Evolutionary conservation across 2,888 invertebrate species (phyloP), one percentile per base, ranked within the genome.

Genomic region (Hyalella azteca): DNA sequence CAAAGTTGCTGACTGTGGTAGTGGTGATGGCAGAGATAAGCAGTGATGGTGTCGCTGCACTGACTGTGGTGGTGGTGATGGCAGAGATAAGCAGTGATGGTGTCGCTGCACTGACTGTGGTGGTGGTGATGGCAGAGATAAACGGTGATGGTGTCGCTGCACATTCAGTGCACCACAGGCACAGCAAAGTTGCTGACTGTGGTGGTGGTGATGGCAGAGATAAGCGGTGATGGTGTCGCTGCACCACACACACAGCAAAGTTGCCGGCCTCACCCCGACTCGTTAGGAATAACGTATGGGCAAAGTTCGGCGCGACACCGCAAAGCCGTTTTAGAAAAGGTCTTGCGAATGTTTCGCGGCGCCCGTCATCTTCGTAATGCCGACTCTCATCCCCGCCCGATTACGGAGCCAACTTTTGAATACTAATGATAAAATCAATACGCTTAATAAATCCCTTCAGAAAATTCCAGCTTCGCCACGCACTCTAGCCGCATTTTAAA

Each of bases 341-440:
- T 66, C 66, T 66, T 29, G 66, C 66, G 19, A 66, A 66, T 66
- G 66, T 66, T 66, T 66, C 36, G 66, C 32, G 66, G 66, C 39
- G 22, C 66, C 66, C 66, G 36, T 66, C 66, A 66, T 66, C 66
- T 66, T 36, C 66, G 66, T 66, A 66, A 66, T 66, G 66, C 66
- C 66, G 66, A 66, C 66, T 66, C 66, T 66, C 66, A 66, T 66
- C 66, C 66, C 66, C 32, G 39, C 29, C 66, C 66, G 66, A 66
- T 66, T 66, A 66, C 66, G 66, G 66, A 66, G 66, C 66, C 66
- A 66, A 66, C 66, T 66, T 66, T 66, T 66, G 66, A 66, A 66
- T 66, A 66, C 66, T 66, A 66, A 66, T 66, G 66, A 66, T 66
- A 66, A 66, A 66, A 66, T 66, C 66, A 66, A 66, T 66, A 66